phyloP scores from a whole-genome alignment of 92 coral and sea anemone species.

The Paragorgia papillata region DNA sequence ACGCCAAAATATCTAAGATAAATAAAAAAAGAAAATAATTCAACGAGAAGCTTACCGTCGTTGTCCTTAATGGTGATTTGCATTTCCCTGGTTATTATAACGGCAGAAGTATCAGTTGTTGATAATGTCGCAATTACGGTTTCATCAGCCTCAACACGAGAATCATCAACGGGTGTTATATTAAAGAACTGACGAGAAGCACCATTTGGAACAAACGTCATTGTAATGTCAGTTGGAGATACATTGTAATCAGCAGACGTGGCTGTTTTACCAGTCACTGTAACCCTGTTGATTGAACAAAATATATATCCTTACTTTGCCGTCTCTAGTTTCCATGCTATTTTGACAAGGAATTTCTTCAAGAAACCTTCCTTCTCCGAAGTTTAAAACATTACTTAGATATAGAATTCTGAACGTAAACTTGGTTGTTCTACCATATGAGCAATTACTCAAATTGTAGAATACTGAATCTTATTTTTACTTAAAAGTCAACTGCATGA shows the following conservation, averaged over 20 bases:
- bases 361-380: no score
- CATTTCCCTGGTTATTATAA: background rate
- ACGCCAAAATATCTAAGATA: no score
- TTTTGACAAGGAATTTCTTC: no score
- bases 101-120: background rate
- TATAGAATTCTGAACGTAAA: no score
- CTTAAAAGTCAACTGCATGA: no score
- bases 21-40: background rate
- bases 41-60: background rate
- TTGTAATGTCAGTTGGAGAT: slow-evolving; percentile 12
- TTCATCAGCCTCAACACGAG: slow-evolving; percentile 5
- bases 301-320: no score
- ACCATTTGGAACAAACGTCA: slow-evolving; percentile 25
- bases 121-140: background rate
- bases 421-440: no score
- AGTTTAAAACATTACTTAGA: no score
- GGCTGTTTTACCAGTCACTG: slow-evolving; percentile 25
- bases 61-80: background rate
- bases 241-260: slow-evolving; percentile 26
- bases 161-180: slow-evolving; percentile 18
- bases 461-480: no score
- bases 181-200: slow-evolving; percentile 4
- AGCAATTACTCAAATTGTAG: no score
- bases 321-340: no score
- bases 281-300: background rate